These are phyloP conservation scores for Sisyra nigra DNA, from an alignment of 2,888 invertebrate species.

Conservation along the genomic window DNA sequence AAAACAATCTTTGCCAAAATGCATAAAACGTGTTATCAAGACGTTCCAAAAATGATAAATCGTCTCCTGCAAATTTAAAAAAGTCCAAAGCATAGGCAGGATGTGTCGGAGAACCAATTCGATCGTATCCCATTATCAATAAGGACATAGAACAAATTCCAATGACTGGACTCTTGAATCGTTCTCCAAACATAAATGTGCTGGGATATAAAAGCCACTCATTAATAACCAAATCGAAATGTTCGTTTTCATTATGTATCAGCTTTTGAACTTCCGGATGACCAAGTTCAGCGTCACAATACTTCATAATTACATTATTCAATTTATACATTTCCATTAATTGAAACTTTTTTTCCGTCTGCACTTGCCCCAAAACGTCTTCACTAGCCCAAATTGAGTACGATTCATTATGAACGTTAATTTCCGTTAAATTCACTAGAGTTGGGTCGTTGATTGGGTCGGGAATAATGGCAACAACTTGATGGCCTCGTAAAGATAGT, in stretches of 20 bases:
- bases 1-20: constrained; percentile 7
- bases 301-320: constrained; percentile 9
- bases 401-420: constrained; percentile 21
- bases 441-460: constrained; percentile 19
- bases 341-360: neutral
- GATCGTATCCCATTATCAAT: constrained; percentile 5
- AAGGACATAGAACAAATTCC: constrained; percentile 12
- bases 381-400: constrained; percentile 14
- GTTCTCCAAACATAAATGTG: constrained; percentile 13
- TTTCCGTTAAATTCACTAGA: constrained; percentile 23
- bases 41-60: constrained; percentile 2
- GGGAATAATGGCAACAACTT: constrained; percentile 27
- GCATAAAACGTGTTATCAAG: constrained; percentile 1
- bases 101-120: constrained; percentile 14
- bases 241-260: constrained; percentile 7
- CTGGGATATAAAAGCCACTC: constrained; percentile 14
- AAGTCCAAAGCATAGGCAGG: constrained; percentile 11
- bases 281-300: constrained; percentile 10
- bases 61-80: neutral
- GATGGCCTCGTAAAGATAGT: constrained; percentile 28
- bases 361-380: constrained; percentile 1
- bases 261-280: constrained; percentile 10
- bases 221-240: constrained; percentile 18
- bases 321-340: neutral
- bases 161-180: constrained; percentile 17